These are phyloP conservation scores for Ormyrus rosae DNA, from an alignment of 2,888 invertebrate genomes.

Conservation along the genomic window DNA sequence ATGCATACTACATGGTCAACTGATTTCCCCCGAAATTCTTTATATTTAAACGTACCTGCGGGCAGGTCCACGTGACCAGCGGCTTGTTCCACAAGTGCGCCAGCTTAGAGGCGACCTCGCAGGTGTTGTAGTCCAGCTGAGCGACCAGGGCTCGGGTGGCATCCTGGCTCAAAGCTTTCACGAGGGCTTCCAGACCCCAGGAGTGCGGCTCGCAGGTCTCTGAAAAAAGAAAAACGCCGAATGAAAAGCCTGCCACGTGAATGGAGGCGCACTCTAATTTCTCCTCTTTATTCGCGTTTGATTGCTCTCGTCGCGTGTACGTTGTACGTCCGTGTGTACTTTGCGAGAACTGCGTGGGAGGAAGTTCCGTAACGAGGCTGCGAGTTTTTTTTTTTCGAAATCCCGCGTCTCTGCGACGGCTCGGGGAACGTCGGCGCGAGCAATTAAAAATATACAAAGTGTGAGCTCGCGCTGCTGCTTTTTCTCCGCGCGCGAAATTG, in stretches of 20 bases:
- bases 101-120: slow-evolving; percentile 76
- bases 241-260: too few species aligned
- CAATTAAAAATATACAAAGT: too few species aligned
- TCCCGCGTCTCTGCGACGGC: too few species aligned
- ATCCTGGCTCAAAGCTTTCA: slow-evolving; percentile 75
- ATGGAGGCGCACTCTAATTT: neutral
- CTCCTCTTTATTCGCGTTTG: neutral
- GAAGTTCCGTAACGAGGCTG: too few species aligned
- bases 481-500: too few species aligned
- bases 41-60: slow-evolving; percentile 74
- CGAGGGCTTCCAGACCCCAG: slow-evolving; percentile 75
- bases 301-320: neutral
- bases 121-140: slow-evolving; percentile 77
- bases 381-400: too few species aligned
- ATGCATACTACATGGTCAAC: too few species aligned
- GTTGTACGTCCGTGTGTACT: too few species aligned
- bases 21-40: too few species aligned
- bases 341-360: too few species aligned
- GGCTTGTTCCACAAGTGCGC: slow-evolving; percentile 77
- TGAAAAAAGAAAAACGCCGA: slow-evolving; percentile 69
- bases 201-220: slow-evolving; percentile 76
- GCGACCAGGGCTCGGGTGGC: slow-evolving; percentile 76
- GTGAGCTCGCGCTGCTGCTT: too few species aligned
- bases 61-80: slow-evolving; percentile 79
- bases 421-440: too few species aligned